Evolutionary conservation across 2,113 vertebrate genomes (phyloP), one percentile per base, ranked within the genome.

Genomic region (Peromyscus maniculatus): DNA sequence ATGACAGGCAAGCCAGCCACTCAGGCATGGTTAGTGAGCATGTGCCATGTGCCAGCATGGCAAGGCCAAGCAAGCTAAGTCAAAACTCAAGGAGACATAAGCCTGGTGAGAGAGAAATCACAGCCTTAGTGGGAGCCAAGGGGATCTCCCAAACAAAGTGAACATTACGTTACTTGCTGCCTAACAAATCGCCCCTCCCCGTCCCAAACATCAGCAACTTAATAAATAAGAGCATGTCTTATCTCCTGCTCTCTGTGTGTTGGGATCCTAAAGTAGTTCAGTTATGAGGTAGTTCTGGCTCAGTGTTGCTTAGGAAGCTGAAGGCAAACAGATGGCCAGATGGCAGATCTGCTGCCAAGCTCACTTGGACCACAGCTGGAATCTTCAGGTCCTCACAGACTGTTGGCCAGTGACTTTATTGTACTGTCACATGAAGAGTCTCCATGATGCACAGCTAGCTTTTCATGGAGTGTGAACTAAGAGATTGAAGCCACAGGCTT

Each of bases 31-130:
- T 64, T 31, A 31, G 26, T 36, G 77, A 52, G 13, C 9, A n/a
- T 9, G 1, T 7, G 0, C 17, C 43, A 1, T 15, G 3, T 9
- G 9, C 55, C 62, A 39, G 26, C 16, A 67, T 9, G 33, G 33
- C 59, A 13, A 43, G 2, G 6, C 49, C 28, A 13, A 93, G 7
- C 39, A 46, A 66, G 24, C 52, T 13, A 24, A 62, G 36, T 39
- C 43, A 17, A 83, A 62, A 64, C 8, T 21, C 69, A 89, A 71
- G 33, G 59, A 71, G 26, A 71, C 59, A 10, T 62, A 57, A 57
- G 75, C 12, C 22, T 59, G 3, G 7, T 33, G 77, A 86, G 8
- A 1, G 11, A 66, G 19, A 78, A 79, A 33, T 52, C 4, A 24
- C 39, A 55, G 69, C 36, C 52, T 62, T 55, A 33, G 36, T 24